These are phyloP conservation scores for Lobophora halterata DNA, from an alignment of 2,888 invertebrate genomes.

Conservation along the genomic window DNA sequence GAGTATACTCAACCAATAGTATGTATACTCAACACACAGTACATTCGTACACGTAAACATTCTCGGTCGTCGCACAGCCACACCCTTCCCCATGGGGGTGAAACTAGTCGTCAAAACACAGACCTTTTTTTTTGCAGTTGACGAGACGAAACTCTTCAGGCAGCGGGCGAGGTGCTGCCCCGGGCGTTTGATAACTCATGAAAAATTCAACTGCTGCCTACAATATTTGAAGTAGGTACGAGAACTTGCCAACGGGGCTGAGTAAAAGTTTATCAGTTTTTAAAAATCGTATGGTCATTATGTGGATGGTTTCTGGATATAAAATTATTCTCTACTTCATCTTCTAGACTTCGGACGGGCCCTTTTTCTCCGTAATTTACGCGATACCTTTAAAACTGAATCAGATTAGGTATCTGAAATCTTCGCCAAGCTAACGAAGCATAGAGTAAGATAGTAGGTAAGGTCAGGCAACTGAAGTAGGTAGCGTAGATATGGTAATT, in stretches of 20 bases:
- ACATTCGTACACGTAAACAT: constrained; percentile 45
- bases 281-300: background rate
- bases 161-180: constrained; percentile 41
- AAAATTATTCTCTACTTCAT: too few species aligned
- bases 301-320: too few species aligned
- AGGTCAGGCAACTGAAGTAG: constrained; percentile 28
- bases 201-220: constrained; percentile 63
- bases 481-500: constrained; percentile 36
- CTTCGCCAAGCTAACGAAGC: constrained; percentile 13
- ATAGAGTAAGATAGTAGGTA: too few species aligned
- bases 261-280: constrained; percentile 3
- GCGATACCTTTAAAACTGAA: too few species aligned
- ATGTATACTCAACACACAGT: constrained; percentile 13
- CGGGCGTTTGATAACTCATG: constrained; percentile 66
- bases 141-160: constrained; percentile 35
- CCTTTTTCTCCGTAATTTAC: too few species aligned
- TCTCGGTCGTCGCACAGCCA: constrained; percentile 45
- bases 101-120: constrained; percentile 57
- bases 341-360: too few species aligned
- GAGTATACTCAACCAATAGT: constrained; percentile 22
- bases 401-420: too few species aligned
- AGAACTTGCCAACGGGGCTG: constrained; percentile 1
- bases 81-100: constrained; percentile 43
- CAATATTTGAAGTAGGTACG: constrained; percentile 38
- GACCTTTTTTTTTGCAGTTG: constrained; percentile 49